phyloP scores from a whole-genome alignment of 2,797 vertebrate species.

The Protonibea diacanthus region DNA sequence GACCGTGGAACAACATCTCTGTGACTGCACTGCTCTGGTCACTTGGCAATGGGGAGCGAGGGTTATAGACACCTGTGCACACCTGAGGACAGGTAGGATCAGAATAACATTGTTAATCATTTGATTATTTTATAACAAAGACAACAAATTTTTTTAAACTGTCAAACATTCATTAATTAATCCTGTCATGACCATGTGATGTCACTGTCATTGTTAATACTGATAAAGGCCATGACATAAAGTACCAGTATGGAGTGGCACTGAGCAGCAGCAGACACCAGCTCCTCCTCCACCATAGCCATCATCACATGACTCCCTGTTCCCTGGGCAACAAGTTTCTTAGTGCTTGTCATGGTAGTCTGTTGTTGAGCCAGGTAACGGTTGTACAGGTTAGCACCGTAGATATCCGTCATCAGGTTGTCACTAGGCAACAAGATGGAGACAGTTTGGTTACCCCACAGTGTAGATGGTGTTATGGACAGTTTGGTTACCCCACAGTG shows the following conservation, averaged over 20 bases:
- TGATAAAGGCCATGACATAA: no score
- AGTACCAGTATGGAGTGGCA: constrained; percentile 81
- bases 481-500: not conserved
- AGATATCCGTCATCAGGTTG: constrained; percentile 93
- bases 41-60: constrained; percentile 67
- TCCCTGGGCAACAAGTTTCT: constrained; percentile 68
- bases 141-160: no score
- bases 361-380: constrained; percentile 86
- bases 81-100: constrained; percentile 80
- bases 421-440: constrained; percentile 82
- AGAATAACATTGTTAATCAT: no score
- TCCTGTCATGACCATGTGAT: no score
- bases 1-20: constrained; percentile 85
- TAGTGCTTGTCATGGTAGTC: constrained; percentile 42
- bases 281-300: constrained; percentile 58
- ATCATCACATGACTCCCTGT: constrained; percentile 41
- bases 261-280: constrained; percentile 77
- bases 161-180: no score
- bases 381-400: constrained; percentile 93
- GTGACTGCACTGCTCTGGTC: constrained; percentile 59
- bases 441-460: not conserved
- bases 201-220: not conserved
- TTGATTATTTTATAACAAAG: no score
- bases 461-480: not conserved
- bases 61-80: constrained; percentile 91